Evolutionary conservation across 1,140 invertebrate species (phyloP), one percentile per base, ranked within the genome.

Genomic region (Drosophila equinoxialis): DNA sequence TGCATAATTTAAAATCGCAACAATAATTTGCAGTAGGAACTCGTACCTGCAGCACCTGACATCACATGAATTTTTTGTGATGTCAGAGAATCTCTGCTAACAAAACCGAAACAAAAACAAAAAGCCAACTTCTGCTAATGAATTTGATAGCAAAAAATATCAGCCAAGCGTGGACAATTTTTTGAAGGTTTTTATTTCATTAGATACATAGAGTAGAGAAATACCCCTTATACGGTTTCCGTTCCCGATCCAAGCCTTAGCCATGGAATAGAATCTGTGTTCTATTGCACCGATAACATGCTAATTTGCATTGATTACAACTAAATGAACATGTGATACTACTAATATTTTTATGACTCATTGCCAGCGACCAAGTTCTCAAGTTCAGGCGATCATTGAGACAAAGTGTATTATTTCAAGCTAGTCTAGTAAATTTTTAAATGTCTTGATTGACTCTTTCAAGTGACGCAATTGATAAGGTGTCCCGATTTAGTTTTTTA

Each of bases 1-100:
- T 85, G 82, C 83, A 85, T 81, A 85, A 86, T 81, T 85, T 77
- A 82, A 86, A 68, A 82, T 70, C 58, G 71, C 75, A 58, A 62
- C 39, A 70, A 54, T 63, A 70, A 76, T 86, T 75, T 79, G 67
- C 59, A 86, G 1, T 23, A 51, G 45, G 61, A 11, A 13, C 37
- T 37, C 11, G 11, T 78, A 65, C 62, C 66, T 76, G 73, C 68
- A 51, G 39, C 64, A 55, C 20, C 23, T 39, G 39, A 71, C 64
- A 64, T 17, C 45, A 71, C 39, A 51, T 33, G 61, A 65, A 14
- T 37, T 30, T n/a, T 7, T 35, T 45, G 42, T 74, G 64, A 75
- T 33, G 57, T 68, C 65, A 68, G 48, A 33, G 23, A 33, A 39
- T 45, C 33, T 30, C 33, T 30, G 35, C 45, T 26, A 23, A 11